Conservation (phyloP, 2,113 vertebrate species). For the Oreamnos americanus region DNA sequence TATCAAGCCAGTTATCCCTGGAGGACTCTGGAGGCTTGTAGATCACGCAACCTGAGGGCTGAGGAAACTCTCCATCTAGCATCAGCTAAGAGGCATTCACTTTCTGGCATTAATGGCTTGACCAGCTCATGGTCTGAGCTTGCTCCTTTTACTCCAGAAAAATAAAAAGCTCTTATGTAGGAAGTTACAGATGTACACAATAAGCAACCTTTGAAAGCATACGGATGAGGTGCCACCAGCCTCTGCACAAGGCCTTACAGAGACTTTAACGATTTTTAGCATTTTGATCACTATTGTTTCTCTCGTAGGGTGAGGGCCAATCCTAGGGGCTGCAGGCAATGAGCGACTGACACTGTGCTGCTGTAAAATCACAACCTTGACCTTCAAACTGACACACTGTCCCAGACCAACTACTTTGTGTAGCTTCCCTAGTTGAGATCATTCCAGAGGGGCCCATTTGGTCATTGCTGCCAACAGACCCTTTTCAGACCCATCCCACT, state of each 20-base stretch:
- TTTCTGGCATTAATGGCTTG: background rate
- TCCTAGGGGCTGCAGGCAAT: background rate
- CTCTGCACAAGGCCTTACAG: background rate
- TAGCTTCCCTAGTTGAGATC: background rate
- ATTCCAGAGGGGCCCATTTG: background rate
- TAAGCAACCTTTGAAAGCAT: background rate
- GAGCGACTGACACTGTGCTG: background rate
- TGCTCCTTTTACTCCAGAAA: background rate
- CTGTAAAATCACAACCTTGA: slow-evolving; percentile 9
- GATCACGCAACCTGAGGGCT: background rate
- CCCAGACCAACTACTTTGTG: background rate
- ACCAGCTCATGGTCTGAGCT: background rate
- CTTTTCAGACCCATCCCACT: background rate
- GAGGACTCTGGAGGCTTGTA: background rate
- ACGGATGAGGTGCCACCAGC: background rate
- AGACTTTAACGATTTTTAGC: background rate
- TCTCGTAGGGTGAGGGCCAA: background rate
- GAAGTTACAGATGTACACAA: background rate
- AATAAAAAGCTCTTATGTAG: background rate
- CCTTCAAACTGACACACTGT: background rate
- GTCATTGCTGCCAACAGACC: background rate
- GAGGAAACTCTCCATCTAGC: background rate
- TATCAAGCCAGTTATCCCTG: background rate
- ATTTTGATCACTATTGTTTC: background rate
- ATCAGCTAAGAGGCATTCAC: background rate